Conservation (phyloP, 2,113 vertebrate genomes). For the Pollachius pollachius region DNA sequence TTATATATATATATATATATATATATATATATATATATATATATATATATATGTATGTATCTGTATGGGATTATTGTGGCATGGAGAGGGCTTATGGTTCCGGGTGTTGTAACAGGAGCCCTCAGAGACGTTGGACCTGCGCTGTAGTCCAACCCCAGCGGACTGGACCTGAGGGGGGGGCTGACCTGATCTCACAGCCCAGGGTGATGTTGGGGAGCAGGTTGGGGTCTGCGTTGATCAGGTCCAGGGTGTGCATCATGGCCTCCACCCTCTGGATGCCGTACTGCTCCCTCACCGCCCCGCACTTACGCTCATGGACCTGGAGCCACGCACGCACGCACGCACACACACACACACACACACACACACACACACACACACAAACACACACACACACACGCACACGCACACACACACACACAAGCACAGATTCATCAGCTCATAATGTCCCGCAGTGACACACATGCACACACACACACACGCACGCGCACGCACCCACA, state of each 20-base stretch:
- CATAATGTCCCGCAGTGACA: not conserved
- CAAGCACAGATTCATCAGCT: not conserved
- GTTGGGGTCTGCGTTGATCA: slow-evolving; percentile 87
- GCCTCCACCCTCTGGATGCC: slow-evolving; percentile 98
- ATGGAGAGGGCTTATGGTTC: too few relatives aligned
- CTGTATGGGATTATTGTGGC: too few relatives aligned
- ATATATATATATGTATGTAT: too few relatives aligned
- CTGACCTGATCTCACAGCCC: slow-evolving; percentile 90
- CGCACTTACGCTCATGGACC: slow-evolving; percentile 95
- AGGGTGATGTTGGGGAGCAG: slow-evolving; percentile 91
- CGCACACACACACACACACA: not conserved
- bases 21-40: too few relatives aligned
- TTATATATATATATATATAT: too few relatives aligned
- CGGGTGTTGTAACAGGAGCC: too few relatives aligned
- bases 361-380: not conserved
- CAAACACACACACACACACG: not conserved
- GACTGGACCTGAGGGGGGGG: not conserved
- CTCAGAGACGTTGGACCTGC: too few relatives aligned
- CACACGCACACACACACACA: not conserved
- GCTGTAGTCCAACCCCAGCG: too few relatives aligned
- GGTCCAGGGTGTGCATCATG: slow-evolving; percentile 95
- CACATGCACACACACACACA: not conserved
- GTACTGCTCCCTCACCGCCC: slow-evolving; percentile 94
- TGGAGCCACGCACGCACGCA: slow-evolving; percentile 7
- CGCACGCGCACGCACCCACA: not conserved